These are phyloP conservation scores for Sylvia atricapilla DNA, from an alignment of 2,113 vertebrate genomes.

Conservation along the genomic window DNA sequence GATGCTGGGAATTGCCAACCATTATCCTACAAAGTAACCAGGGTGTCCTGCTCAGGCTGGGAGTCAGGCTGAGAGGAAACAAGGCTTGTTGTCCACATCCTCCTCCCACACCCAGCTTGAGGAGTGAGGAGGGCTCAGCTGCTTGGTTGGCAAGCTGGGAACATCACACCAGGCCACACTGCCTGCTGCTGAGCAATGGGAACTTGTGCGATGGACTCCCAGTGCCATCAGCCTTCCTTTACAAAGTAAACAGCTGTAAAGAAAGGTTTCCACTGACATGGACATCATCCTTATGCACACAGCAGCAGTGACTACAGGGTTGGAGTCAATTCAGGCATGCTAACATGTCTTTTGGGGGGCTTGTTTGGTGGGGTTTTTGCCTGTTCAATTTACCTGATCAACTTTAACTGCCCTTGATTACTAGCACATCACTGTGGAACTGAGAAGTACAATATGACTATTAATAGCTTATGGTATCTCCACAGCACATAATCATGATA, in stretches of 20 bases:
- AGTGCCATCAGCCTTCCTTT: neutral
- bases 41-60: neutral
- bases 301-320: neutral
- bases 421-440: neutral
- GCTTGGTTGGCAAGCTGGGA: neutral
- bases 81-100: neutral
- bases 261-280: neutral
- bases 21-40: neutral
- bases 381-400: neutral
- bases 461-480: neutral
- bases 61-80: neutral
- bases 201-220: neutral
- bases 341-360: rapidly evolving
- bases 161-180: rapidly evolving
- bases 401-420: neutral
- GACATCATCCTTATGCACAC: neutral
- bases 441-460: neutral
- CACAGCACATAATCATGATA: neutral
- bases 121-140: neutral
- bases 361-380: rapidly evolving
- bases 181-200: neutral
- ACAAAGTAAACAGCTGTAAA: neutral
- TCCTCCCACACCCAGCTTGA: neutral
- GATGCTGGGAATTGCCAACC: neutral
- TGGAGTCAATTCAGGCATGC: neutral